A percentile compares a stretch with the other conserved stretches of the same genome.
Conservation (phyloP, 2,797 vertebrate genomes). For the Periparus ater region DNA sequence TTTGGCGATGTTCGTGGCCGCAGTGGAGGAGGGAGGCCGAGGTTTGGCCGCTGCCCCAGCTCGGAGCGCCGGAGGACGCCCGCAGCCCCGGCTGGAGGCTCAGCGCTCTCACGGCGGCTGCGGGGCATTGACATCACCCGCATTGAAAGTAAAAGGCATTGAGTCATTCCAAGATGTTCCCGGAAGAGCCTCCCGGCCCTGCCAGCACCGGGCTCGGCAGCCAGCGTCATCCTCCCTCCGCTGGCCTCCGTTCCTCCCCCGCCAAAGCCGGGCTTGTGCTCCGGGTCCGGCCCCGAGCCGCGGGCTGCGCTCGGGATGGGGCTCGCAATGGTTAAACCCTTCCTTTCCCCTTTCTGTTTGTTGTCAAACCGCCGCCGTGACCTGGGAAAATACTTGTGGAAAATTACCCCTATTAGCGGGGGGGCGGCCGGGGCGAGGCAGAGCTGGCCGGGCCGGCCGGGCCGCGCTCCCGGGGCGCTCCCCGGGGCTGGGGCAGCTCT, state of each 20-base stretch:
- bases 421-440: neutral
- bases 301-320: fast-evolving
- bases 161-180: constrained; percentile 51
- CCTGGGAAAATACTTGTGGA: constrained; percentile 19
- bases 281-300: neutral
- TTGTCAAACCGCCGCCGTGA: neutral
- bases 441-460: neutral
- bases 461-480: fast-evolving
- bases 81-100: neutral
- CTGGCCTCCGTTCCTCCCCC: neutral
- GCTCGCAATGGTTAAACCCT: neutral
- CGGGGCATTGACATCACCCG: constrained; percentile 1
- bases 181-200: constrained; percentile 5
- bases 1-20: neutral
- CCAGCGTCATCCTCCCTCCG: neutral
- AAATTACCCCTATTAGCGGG: neutral
- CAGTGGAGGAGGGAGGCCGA: neutral
- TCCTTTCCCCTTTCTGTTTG: neutral
- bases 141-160: constrained; percentile 43
- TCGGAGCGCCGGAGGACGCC: neutral
- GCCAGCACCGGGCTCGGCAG: neutral
- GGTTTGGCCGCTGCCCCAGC: fast-evolving
- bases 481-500: neutral
- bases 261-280: neutral
- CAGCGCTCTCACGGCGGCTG: neutral